Evolutionary conservation across 2,797 vertebrate genomes (phyloP).

Genomic region (Phaenicophaeus curvirostris): DNA sequence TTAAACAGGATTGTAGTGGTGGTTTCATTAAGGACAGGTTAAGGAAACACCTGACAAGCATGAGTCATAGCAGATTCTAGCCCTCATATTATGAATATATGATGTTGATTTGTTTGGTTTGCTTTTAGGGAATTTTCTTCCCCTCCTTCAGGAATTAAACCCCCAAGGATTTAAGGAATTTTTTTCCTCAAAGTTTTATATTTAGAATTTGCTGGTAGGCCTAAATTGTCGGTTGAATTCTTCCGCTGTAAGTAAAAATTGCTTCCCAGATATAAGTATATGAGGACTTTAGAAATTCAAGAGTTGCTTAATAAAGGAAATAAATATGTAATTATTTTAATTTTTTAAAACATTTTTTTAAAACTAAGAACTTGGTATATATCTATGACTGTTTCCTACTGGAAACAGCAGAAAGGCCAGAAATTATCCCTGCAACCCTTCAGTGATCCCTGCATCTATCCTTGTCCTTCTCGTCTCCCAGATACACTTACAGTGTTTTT

Average conservation of each 20-base stretch:
- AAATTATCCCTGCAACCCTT: neutral
- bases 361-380: neutral
- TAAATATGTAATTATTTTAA: neutral
- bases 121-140: neutral
- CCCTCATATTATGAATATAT: neutral
- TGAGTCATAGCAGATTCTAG: neutral
- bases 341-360: neutral
- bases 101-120: neutral
- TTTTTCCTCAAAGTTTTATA: neutral
- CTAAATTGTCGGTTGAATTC: neutral
- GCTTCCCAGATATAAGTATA: neutral
- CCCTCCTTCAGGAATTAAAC: neutral
- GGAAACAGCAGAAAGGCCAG: neutral
- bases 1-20: neutral
- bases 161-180: neutral
- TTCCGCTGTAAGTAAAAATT: neutral
- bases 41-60: neutral
- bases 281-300: neutral
- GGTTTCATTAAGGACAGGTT: neutral
- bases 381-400: neutral
- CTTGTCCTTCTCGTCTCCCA: neutral
- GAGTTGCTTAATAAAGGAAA: neutral
- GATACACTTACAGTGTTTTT: neutral
- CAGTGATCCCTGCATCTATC: neutral
- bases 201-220: neutral